phyloP scores from a whole-genome alignment of 2,888 invertebrate genomes.

The Pandemis heparana region DNA sequence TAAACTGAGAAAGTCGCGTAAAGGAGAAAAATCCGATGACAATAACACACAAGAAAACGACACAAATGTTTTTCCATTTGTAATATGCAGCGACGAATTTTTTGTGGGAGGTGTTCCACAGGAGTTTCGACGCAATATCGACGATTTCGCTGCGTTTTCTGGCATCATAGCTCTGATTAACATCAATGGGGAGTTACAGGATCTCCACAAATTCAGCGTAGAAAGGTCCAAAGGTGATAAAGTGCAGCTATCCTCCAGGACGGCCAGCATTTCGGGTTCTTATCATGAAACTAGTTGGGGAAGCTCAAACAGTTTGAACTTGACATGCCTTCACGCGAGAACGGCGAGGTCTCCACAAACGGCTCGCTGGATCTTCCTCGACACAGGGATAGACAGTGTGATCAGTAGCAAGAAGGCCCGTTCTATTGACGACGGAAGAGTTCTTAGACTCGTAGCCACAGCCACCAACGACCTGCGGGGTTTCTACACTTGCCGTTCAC shows the following conservation, averaged over 20 bases:
- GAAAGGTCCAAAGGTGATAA: conserved; percentile 65
- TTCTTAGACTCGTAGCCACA: conserved; percentile 66
- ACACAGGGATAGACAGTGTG: conserved; percentile 57
- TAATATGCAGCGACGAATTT: conserved; percentile 71
- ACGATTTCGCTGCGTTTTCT: conserved; percentile 62
- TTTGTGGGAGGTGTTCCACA: conserved; percentile 70
- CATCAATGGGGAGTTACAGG: conserved; percentile 62
- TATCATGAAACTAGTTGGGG: conserved; percentile 77
- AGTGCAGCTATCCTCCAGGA: conserved; percentile 72
- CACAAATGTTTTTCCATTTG: conserved; percentile 15
- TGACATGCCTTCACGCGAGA: conserved; percentile 74
- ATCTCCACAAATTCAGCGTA: conserved; percentile 63
- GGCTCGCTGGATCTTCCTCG: conserved; percentile 72
- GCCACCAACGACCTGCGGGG: conserved; percentile 69
- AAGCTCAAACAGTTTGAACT: conserved; percentile 68
- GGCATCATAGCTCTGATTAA: conserved; percentile 68
- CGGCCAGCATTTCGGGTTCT: conserved; percentile 75
- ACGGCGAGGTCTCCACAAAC: conserved; percentile 54
- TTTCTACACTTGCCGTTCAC: conserved; percentile 76
- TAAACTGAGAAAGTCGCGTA: neutral
- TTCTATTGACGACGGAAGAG: conserved; percentile 68
- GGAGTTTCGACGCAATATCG: conserved; percentile 54
- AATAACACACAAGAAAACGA: neutral
- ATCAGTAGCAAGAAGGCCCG: conserved; percentile 58
- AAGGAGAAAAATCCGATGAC: neutral